phyloP scores from a whole-genome alignment of 2,797 vertebrate species.

The Xenops minutus region DNA sequence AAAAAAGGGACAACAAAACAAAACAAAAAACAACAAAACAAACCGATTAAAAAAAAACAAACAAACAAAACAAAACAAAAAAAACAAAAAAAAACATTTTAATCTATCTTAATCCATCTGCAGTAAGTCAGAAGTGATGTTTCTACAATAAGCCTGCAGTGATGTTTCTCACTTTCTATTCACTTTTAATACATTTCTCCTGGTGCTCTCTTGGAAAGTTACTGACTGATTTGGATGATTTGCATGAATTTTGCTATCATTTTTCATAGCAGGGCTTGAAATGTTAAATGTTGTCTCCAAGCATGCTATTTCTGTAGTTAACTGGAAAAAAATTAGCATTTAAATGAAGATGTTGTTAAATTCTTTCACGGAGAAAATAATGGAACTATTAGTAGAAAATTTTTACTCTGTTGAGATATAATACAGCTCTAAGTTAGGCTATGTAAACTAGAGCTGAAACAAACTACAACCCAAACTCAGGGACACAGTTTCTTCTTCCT shows the following conservation, averaged over 20 bases:
- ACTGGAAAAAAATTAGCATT: constrained; percentile 32
- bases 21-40: not conserved
- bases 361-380: constrained; percentile 16
- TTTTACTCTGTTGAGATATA: not conserved
- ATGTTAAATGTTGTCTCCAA: constrained; percentile 36
- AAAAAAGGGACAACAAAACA: not conserved
- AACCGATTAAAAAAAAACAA: not conserved
- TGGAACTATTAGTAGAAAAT: constrained; percentile 41
- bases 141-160: not conserved
- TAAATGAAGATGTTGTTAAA: constrained; percentile 57
- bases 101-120: not conserved
- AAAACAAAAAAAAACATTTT: not conserved
- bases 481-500: not conserved
- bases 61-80: not conserved
- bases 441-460: not conserved
- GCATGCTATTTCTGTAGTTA: constrained; percentile 22
- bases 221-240: not conserved
- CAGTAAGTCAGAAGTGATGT: not conserved
- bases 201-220: not conserved
- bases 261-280: constrained; percentile 18
- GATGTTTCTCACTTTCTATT: not conserved
- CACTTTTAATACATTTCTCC: not conserved
- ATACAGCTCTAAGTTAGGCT: not conserved
- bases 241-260: not conserved
- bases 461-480: not conserved